Conservation (phyloP, 2,888 invertebrate species). For the Chrysolina americana region DNA sequence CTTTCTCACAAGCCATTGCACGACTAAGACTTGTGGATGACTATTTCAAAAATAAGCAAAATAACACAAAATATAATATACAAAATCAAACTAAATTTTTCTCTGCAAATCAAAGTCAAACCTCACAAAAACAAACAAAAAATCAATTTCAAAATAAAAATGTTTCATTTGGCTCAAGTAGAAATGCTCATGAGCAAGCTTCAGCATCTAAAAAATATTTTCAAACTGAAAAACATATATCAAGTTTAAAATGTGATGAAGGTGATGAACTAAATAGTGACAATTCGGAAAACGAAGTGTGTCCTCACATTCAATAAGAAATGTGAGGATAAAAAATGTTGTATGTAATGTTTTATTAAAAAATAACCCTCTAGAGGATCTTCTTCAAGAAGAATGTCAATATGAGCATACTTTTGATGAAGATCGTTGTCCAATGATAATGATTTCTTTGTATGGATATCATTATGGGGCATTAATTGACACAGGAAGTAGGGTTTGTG, state of each 20-base stretch:
- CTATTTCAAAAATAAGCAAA: too few species aligned
- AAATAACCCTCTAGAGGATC: background rate
- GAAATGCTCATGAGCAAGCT: background rate
- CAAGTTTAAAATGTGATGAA: background rate
- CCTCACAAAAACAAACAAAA: background rate
- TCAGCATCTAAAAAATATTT: background rate
- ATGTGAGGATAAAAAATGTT: background rate
- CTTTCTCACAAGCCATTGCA: too few species aligned
- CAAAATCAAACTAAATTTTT: background rate
- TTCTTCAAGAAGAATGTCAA: too few species aligned
- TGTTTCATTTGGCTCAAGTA: background rate
- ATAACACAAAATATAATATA: too few species aligned
- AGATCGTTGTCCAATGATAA: background rate
- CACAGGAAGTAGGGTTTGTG: constrained; percentile 10
- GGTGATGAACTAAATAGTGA: background rate
- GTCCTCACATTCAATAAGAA: background rate
- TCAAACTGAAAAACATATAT: background rate
- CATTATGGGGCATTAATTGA: constrained; percentile 4
- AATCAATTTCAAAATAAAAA: background rate
- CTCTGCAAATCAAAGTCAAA: background rate
- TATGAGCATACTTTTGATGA: too few species aligned
- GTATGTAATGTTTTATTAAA: constrained; percentile 1
- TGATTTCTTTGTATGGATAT: constrained; percentile 19
- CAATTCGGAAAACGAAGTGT: background rate
- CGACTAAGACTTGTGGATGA: too few species aligned